Evolutionary conservation across 64 coral and sea anemone genomes (phyloP).

Genomic region (Montipora capricornis): DNA sequence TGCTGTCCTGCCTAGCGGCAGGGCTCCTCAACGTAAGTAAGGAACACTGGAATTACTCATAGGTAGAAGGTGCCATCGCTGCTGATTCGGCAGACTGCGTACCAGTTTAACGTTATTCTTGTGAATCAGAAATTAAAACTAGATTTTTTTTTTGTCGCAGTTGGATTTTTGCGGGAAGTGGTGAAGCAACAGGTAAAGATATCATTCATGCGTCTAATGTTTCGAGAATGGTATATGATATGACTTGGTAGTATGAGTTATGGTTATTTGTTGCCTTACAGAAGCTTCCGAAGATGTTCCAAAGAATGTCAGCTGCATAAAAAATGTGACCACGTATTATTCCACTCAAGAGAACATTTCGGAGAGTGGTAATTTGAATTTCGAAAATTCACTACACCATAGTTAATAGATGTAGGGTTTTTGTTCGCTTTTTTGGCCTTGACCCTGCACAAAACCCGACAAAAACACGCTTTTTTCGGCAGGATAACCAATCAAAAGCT

Average conservation of each 20-base stretch:
- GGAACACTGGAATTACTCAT: too few relatives aligned
- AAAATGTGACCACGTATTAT: constrained; percentile 63
- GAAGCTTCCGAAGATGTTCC: constrained; percentile 64
- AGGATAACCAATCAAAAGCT: too few relatives aligned
- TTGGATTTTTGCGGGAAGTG: constrained; percentile 29
- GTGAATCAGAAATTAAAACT: background rate
- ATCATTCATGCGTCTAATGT: background rate
- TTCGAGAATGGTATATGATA: background rate
- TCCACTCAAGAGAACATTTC: constrained; percentile 27
- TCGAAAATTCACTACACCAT: too few relatives aligned
- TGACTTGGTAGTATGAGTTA: background rate
- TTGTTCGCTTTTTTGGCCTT: too few relatives aligned
- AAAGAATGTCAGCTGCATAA: constrained; percentile 73
- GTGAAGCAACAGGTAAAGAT: constrained; percentile 9
- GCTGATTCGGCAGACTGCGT: too few relatives aligned
- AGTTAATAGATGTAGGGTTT: too few relatives aligned
- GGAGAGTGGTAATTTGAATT: constrained; percentile 14
- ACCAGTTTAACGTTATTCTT: background rate
- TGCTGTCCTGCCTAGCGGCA: too few relatives aligned
- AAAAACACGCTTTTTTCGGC: too few relatives aligned
- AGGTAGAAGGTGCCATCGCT: too few relatives aligned
- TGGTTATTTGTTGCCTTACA: constrained; percentile 12
- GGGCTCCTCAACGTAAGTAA: too few relatives aligned
- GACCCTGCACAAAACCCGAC: too few relatives aligned
- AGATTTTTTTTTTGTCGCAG: background rate